Conservation (phyloP, 1,140 invertebrate genomes). For the Papilio dardanus region DNA sequence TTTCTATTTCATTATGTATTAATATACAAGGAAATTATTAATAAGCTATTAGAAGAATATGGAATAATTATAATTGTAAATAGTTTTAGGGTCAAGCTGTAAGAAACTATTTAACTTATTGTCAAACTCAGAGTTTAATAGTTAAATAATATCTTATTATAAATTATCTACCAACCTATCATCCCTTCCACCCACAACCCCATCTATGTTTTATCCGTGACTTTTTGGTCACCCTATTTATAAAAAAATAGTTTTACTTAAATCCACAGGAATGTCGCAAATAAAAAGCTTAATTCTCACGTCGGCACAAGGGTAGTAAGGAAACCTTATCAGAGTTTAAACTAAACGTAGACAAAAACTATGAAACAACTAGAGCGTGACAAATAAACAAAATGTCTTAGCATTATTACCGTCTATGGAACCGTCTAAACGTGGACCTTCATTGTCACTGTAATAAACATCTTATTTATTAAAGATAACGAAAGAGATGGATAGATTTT, state of each 20-base stretch:
- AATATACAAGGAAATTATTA: conserved; percentile 26
- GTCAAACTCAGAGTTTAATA: too few relatives aligned
- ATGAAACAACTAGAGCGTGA: neutral
- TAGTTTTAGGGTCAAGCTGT: neutral
- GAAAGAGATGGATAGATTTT: neutral
- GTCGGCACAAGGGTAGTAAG: neutral
- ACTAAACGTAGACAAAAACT: conserved; percentile 25
- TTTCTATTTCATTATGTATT: conserved; percentile 29
- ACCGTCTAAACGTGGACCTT: neutral
- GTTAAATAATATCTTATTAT: neutral
- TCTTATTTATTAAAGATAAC: neutral
- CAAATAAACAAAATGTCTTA: neutral
- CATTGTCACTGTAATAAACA: neutral
- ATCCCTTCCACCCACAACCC: too few relatives aligned
- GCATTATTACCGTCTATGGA: neutral
- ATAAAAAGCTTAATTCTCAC: neutral
- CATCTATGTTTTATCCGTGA: too few relatives aligned
- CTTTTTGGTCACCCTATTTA: too few relatives aligned
- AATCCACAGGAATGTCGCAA: too few relatives aligned
- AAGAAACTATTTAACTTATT: too few relatives aligned
- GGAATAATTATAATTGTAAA: neutral
- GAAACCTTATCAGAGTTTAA: neutral
- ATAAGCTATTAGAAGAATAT: neutral
- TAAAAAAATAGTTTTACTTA: neutral
- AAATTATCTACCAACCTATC: too few relatives aligned